Conservation (phyloP, 2,888 invertebrate species). For the Drosophila neotestacea region DNA sequence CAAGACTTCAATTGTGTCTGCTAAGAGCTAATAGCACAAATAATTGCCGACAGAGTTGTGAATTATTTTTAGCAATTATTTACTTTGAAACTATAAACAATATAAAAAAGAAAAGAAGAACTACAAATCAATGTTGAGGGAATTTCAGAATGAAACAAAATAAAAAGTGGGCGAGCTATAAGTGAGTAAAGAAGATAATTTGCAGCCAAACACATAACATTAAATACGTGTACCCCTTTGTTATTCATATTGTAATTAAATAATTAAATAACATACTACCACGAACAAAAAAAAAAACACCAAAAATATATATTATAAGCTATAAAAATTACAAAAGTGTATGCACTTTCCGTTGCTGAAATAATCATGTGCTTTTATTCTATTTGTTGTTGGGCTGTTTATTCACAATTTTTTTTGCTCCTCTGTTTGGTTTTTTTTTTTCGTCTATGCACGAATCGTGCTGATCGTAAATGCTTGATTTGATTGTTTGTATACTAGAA, state of each 20-base stretch:
- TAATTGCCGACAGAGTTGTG: constrained; percentile 49
- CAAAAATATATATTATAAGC: constrained; percentile 13
- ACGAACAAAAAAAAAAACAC: constrained; percentile 31
- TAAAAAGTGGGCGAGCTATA: constrained; percentile 6
- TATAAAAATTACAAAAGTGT: constrained; percentile 30
- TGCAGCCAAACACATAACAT: constrained; percentile 8
- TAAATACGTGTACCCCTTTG: constrained; percentile 8
- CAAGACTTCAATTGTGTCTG: constrained; percentile 39
- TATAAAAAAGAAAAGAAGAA: constrained; percentile 6
- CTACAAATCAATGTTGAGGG: constrained; percentile 11
- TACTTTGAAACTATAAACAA: constrained; percentile 54
- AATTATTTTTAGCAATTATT: constrained; percentile 72
- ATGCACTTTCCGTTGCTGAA: constrained; percentile 63
- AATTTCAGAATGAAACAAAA: constrained; percentile 53
- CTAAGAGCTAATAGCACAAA: constrained; percentile 50
- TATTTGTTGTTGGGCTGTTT: constrained; percentile 20
- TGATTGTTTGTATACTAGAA: constrained; percentile 72
- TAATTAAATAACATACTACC: constrained; percentile 40
- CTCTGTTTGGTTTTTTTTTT: constrained; percentile 25
- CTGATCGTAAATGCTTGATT: constrained; percentile 75
- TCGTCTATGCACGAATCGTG: constrained; percentile 63
- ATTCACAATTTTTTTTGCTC: constrained; percentile 12
- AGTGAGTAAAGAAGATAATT: constrained; percentile 11
- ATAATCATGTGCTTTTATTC: constrained; percentile 59
- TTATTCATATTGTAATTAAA: constrained; percentile 49